Conservation (phyloP, 2,888 invertebrate species). For the Melieria omissa region DNA sequence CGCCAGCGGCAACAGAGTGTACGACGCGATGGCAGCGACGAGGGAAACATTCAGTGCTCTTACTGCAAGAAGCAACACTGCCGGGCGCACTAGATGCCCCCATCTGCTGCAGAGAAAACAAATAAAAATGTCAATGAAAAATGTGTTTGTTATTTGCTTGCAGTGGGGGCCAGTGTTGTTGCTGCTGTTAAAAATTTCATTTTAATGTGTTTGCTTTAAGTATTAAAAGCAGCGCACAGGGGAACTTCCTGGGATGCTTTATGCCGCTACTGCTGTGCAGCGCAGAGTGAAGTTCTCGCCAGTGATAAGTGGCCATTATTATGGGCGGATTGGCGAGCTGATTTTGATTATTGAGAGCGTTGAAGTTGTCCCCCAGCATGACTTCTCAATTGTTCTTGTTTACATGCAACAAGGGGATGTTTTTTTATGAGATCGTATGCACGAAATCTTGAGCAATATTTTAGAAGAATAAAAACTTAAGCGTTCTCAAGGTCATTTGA, state of each 20-base stretch:
- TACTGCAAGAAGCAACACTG: neutral
- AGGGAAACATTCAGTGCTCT: neutral
- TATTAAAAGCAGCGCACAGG: conserved; percentile 47
- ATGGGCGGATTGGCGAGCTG: conserved; percentile 25
- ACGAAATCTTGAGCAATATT: too few relatives aligned
- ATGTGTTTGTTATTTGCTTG: conserved; percentile 23
- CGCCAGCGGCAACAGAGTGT: neutral
- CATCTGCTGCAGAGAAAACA: conserved; percentile 20
- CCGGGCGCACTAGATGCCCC: too few relatives aligned
- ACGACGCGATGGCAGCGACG: neutral
- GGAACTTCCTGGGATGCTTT: too few relatives aligned
- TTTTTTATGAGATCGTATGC: too few relatives aligned
- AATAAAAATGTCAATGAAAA: conserved; percentile 36
- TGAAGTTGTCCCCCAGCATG: conserved; percentile 15
- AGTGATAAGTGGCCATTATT: conserved; percentile 32
- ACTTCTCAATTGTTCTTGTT: too few relatives aligned
- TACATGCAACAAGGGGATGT: too few relatives aligned
- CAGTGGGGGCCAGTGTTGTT: neutral
- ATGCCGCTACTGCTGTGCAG: too few relatives aligned
- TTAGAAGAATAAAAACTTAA: too few relatives aligned
- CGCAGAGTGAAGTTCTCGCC: neutral
- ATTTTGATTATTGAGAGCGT: conserved; percentile 25
- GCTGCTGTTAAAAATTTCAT: conserved; percentile 47
- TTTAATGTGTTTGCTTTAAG: conserved; percentile 51
- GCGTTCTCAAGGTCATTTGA: too few relatives aligned